phyloP scores from a whole-genome alignment of 2,113 vertebrate genomes.

The Chunga burmeisteri region DNA sequence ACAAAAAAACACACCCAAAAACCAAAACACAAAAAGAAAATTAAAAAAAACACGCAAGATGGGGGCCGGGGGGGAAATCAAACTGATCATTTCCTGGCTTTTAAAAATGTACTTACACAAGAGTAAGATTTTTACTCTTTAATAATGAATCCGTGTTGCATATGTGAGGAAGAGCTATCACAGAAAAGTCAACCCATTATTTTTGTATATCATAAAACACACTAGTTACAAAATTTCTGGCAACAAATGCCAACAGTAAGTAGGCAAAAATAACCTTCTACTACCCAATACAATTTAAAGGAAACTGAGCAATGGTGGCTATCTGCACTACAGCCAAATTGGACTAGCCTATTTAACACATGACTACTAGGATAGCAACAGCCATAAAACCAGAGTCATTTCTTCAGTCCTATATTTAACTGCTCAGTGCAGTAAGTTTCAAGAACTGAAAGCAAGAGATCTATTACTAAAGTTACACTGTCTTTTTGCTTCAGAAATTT shows the following conservation, averaged over 20 bases:
- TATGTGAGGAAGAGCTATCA: neutral
- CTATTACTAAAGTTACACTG: neutral
- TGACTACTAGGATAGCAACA: neutral
- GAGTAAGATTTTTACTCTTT: neutral
- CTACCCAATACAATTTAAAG: neutral
- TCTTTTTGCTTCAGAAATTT: neutral
- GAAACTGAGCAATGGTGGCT: neutral
- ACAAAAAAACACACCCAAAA: neutral
- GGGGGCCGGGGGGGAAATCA: too few species aligned
- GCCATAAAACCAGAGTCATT: neutral
- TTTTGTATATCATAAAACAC: neutral
- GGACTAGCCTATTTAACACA: neutral
- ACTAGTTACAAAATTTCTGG: neutral
- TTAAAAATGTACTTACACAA: neutral
- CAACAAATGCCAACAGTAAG: neutral
- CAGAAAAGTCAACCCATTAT: neutral
- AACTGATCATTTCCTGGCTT: neutral
- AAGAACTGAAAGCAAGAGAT: neutral
- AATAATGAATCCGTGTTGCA: fast-evolving
- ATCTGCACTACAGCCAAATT: neutral
- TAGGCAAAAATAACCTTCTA: neutral
- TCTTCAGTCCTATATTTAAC: neutral
- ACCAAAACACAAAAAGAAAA: too few species aligned
- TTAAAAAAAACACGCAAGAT: too few species aligned
- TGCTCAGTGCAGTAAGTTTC: neutral